phyloP scores from a whole-genome alignment of 30 jellyfish, hydroid and myxozoan genomes.

The Aurelia sp. region DNA sequence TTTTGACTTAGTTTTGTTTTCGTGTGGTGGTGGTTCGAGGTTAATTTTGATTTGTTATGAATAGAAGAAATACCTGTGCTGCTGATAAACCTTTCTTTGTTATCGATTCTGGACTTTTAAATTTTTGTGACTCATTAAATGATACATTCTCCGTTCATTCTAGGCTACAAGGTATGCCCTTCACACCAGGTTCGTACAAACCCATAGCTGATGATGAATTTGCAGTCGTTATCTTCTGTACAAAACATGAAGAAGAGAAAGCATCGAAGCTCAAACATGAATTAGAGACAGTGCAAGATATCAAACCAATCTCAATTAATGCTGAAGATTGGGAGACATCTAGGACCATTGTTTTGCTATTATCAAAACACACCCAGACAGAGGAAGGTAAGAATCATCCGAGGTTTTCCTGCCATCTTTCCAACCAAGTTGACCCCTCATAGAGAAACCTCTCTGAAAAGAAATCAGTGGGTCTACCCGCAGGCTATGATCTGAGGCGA shows the following conservation, averaged over 20 bases:
- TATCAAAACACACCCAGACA: slow-evolving; percentile 45
- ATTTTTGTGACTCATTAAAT: neutral
- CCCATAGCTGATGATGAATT: slow-evolving; percentile 34
- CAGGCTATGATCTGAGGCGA: no score
- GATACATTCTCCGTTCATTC: neutral
- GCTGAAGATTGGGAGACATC: slow-evolving; percentile 44
- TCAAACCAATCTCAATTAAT: slow-evolving; percentile 32
- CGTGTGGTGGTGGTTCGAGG: no score
- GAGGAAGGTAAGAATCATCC: slow-evolving; percentile 10
- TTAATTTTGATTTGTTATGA: no score
- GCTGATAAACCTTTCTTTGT: no score
- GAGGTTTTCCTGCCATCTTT: neutral
- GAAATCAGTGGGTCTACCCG: no score
- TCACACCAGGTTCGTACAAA: slow-evolving; percentile 39
- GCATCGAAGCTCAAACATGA: slow-evolving; percentile 37
- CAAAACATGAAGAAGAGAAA: slow-evolving; percentile 32
- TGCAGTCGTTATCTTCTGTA: slow-evolving; percentile 53
- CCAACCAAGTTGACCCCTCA: neutral
- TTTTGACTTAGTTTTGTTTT: no score
- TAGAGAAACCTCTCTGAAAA: no score
- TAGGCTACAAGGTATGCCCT: slow-evolving; percentile 56
- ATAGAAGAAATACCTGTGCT: no score
- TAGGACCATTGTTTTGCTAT: slow-evolving; percentile 32
- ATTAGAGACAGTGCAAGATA: slow-evolving; percentile 52
- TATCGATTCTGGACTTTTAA: no score